A percentile compares a stretch with the other conserved stretches of the same genome.
These are phyloP conservation scores for Physella acuta DNA, from an alignment of 1,140 invertebrate genomes.

Conservation along the genomic window DNA sequence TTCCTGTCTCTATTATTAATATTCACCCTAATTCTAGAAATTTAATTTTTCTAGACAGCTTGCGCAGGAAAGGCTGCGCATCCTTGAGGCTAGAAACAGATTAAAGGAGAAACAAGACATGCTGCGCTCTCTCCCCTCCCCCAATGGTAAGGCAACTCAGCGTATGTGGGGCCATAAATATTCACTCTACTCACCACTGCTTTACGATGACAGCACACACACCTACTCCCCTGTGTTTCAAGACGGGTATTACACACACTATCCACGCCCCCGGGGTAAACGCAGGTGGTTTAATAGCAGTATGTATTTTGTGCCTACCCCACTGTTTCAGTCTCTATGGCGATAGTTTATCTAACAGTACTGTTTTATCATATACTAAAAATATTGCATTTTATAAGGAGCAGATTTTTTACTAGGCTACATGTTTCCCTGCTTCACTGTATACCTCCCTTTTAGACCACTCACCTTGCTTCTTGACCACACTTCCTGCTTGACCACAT, in stretches of 20 bases:
- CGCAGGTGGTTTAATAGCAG: background rate
- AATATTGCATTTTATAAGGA: too few relatives aligned
- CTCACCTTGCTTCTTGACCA: too few relatives aligned
- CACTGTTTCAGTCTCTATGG: constrained; percentile 6
- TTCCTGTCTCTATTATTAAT: background rate
- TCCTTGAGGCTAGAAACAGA: constrained; percentile 12
- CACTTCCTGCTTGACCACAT: too few relatives aligned
- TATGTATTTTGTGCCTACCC: background rate
- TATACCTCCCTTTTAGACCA: too few relatives aligned
- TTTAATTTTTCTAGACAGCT: background rate
- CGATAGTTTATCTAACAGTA: too few relatives aligned
- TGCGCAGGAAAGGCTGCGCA: constrained; percentile 2
- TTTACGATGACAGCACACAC: background rate
- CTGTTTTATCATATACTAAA: too few relatives aligned
- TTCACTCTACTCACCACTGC: constrained; percentile 8
- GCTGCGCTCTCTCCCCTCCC: constrained; percentile 5
- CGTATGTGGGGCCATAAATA: constrained; percentile 10
- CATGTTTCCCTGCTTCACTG: too few relatives aligned
- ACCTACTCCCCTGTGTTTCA: constrained; percentile 11
- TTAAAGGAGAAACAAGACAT: background rate
- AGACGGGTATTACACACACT: constrained; percentile 20
- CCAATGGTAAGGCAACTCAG: constrained; percentile 15
- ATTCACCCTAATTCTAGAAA: background rate
- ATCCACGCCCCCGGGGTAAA: background rate
- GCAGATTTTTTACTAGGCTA: too few relatives aligned